Evolutionary conservation across 2,888 invertebrate species (phyloP).

Genomic region (Doris montereyensis): DNA sequence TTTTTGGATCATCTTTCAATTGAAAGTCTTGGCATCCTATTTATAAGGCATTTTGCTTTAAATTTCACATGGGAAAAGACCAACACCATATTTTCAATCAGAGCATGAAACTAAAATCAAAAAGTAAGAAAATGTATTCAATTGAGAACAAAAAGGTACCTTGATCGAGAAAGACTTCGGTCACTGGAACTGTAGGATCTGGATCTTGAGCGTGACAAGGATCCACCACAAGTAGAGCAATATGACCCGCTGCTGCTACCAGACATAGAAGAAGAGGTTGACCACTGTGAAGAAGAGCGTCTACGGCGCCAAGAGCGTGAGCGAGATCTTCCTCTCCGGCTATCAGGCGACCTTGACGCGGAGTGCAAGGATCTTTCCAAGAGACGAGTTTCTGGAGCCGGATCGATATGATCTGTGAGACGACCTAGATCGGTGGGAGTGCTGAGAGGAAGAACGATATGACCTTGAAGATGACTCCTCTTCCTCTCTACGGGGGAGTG

Average conservation of each 20-base stretch:
- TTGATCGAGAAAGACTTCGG: constrained; percentile 10
- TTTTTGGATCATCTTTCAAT: too few relatives aligned
- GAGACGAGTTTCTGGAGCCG: not conserved
- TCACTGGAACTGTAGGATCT: constrained; percentile 36
- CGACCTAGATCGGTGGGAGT: not conserved
- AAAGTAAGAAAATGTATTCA: too few relatives aligned
- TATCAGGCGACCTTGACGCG: constrained; percentile 41
- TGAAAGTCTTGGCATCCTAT: too few relatives aligned
- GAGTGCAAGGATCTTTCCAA: constrained; percentile 24
- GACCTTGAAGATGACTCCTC: not conserved
- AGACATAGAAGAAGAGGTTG: constrained; percentile 27
- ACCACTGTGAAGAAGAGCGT: constrained; percentile 12
- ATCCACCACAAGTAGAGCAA: constrained; percentile 44
- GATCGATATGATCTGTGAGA: constrained; percentile 21
- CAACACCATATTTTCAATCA: too few relatives aligned
- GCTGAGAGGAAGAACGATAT: not conserved
- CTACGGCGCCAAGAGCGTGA: not conserved
- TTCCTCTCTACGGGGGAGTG: not conserved
- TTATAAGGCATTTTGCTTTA: too few relatives aligned
- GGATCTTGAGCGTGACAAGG: constrained; percentile 51
- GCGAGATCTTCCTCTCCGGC: not conserved
- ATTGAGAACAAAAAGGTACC: too few relatives aligned
- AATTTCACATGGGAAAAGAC: too few relatives aligned
- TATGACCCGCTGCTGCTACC: constrained; percentile 40
- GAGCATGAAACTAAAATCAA: too few relatives aligned